Evolutionary conservation across 2,888 invertebrate species (phyloP).

Genomic region (Hipparchia sbordonii): DNA sequence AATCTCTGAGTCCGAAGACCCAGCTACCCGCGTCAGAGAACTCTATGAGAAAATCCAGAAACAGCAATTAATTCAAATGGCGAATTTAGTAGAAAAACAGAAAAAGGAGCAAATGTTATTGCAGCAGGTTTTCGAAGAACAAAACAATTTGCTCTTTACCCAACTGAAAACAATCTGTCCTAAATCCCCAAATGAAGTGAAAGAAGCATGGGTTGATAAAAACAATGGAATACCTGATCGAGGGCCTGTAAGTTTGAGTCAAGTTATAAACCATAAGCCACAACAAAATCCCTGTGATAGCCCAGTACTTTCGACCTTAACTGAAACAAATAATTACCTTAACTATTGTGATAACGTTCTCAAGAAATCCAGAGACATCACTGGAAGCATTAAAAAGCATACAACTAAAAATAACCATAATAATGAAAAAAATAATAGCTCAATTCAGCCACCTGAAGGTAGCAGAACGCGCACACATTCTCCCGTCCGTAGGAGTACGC

Average conservation of each 20-base stretch:
- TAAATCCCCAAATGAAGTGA: constrained; percentile 61
- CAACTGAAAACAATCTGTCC: constrained; percentile 74
- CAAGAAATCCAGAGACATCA: constrained; percentile 67
- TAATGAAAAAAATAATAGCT: constrained; percentile 43
- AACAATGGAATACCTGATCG: constrained; percentile 47
- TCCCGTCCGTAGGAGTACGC: constrained; percentile 49
- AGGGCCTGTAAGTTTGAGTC: constrained; percentile 74
- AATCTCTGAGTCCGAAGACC: constrained; percentile 61
- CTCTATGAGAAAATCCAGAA: constrained; percentile 82
- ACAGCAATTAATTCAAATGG: constrained; percentile 85
- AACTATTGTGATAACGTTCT: constrained; percentile 64
- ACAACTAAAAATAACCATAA: constrained; percentile 22
- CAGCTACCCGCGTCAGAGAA: constrained; percentile 66
- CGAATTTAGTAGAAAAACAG: constrained; percentile 84
- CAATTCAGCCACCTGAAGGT: constrained; percentile 44
- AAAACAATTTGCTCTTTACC: constrained; percentile 83
- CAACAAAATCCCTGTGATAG: constrained; percentile 46
- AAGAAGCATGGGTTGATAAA: constrained; percentile 69
- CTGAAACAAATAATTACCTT: constrained; percentile 65
- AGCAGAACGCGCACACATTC: constrained; percentile 58
- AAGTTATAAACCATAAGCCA: constrained; percentile 64
- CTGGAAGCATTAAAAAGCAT: constrained; percentile 61
- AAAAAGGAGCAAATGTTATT: constrained; percentile 84
- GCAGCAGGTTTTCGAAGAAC: constrained; percentile 85
- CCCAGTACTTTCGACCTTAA: constrained; percentile 58